Evolutionary conservation across 2,888 invertebrate species (phyloP).

Genomic region (Dynastes grantii): DNA sequence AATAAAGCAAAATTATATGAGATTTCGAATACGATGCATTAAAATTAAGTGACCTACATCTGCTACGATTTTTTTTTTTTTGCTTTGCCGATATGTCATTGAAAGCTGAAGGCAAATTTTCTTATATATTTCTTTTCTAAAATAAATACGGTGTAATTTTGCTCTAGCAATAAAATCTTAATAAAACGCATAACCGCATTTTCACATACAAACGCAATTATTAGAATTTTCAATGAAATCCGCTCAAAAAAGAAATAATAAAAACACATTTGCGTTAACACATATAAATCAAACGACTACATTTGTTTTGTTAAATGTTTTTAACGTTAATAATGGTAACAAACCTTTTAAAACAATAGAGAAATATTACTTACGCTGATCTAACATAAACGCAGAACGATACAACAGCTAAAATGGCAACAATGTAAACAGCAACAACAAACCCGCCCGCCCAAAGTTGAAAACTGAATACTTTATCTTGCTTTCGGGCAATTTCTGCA

Average conservation of each 20-base stretch:
- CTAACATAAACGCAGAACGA: constrained; percentile 50
- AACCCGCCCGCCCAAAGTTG: constrained; percentile 52
- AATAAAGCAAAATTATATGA: background rate
- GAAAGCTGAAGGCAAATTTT: background rate
- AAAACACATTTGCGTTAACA: no score
- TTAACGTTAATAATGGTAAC: background rate
- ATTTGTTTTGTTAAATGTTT: no score
- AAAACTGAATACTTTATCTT: constrained; percentile 49
- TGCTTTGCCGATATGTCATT: background rate
- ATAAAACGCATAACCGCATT: background rate
- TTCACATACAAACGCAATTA: background rate
- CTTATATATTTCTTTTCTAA: background rate
- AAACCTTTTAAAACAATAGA: background rate
- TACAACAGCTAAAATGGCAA: constrained; percentile 46
- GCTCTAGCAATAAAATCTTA: no score
- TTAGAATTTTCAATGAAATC: background rate
- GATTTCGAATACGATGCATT: background rate
- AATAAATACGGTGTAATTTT: background rate
- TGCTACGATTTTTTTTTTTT: background rate
- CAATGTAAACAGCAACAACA: constrained; percentile 45
- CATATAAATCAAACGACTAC: no score
- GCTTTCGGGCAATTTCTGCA: constrained; percentile 26
- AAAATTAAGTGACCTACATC: constrained; percentile 3
- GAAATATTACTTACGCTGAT: constrained; percentile 49
- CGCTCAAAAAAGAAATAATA: no score